These are phyloP conservation scores for Fregata magnificens DNA, from an alignment of 2,113 vertebrate genomes.

Conservation along the genomic window DNA sequence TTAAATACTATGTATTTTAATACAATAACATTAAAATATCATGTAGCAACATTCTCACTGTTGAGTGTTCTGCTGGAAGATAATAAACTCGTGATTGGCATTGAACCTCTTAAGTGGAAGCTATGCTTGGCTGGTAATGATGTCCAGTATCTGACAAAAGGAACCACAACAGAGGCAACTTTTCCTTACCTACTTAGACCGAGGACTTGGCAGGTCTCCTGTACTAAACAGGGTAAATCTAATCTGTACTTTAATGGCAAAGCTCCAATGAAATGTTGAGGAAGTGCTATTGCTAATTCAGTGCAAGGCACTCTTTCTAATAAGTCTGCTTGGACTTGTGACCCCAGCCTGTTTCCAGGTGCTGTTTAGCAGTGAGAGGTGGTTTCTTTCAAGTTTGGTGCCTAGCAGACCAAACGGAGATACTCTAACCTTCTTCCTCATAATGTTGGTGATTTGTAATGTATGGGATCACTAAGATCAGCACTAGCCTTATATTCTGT, in stretches of 20 bases:
- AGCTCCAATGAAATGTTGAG: neutral
- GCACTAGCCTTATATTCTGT: neutral
- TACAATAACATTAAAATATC: neutral
- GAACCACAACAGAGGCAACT: neutral
- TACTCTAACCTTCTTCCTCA: neutral
- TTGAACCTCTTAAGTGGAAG: neutral
- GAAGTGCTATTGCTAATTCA: neutral
- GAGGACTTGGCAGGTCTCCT: neutral
- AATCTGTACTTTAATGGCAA: neutral
- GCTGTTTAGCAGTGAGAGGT: neutral
- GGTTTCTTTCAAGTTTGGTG: neutral
- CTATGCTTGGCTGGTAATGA: neutral
- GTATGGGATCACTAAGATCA: neutral
- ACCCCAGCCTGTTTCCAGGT: neutral
- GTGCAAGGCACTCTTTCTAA: neutral
- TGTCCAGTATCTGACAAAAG: neutral
- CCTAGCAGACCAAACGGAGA: neutral
- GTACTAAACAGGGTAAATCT: neutral
- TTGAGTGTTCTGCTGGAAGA: neutral
- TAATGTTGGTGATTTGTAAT: neutral
- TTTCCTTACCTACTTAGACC: neutral
- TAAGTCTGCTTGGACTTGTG: neutral
- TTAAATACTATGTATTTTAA: neutral
- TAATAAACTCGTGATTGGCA: neutral
- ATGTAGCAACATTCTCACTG: neutral